Percentiles rank a stretch among this genome's conserved stretches.
These are phyloP conservation scores for Scolopax rusticola DNA, from an alignment of 2,797 vertebrate species.

Conservation along the genomic window DNA sequence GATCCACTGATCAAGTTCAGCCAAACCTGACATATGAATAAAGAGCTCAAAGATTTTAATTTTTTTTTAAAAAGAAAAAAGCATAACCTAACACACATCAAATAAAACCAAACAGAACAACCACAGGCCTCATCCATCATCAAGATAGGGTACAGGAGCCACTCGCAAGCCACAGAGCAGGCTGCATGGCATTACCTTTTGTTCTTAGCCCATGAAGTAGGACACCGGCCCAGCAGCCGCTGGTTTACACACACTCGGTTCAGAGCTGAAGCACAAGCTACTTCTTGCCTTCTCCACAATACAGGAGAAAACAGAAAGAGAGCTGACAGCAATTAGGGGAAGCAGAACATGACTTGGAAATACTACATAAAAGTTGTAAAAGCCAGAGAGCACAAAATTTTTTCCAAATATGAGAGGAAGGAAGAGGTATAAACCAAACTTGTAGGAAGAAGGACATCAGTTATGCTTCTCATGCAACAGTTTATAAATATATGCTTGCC, in stretches of 20 bases:
- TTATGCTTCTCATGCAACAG: neutral
- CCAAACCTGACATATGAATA: neutral
- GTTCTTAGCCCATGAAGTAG: neutral
- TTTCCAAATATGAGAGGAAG: neutral
- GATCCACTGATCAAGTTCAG: neutral
- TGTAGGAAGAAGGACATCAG: neutral
- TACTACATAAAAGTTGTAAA: neutral
- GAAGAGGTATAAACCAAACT: neutral
- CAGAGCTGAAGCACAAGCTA: neutral
- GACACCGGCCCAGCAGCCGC: neutral
- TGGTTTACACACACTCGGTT: neutral
- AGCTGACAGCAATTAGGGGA: neutral
- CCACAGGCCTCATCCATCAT: neutral
- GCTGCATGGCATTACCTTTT: rapidly evolving
- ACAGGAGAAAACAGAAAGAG: neutral
- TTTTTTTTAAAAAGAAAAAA: neutral
- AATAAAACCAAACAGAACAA: neutral
- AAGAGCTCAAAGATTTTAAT: neutral
- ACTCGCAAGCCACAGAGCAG: neutral
- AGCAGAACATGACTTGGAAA: neutral
- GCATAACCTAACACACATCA: neutral
- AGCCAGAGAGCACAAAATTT: neutral
- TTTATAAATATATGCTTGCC: rapidly evolving
- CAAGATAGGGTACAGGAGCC: neutral
- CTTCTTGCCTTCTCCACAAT: neutral